Percentiles rank a stretch among this genome's conserved stretches.
These are phyloP conservation scores for Halyomorpha halys DNA, from an alignment of 1,140 invertebrate species.

Conservation along the genomic window DNA sequence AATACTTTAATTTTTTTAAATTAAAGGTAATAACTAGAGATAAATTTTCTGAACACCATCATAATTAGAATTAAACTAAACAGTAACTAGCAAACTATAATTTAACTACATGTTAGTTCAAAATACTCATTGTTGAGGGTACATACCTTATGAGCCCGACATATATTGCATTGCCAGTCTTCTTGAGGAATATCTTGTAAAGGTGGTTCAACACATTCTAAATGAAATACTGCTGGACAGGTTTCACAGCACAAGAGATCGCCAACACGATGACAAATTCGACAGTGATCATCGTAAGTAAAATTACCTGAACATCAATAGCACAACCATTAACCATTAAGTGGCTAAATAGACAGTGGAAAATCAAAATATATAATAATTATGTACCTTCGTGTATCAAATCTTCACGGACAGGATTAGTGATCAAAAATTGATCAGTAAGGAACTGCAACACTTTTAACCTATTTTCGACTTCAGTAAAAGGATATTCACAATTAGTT, in stretches of 20 bases:
- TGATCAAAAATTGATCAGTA: conserved; percentile 88
- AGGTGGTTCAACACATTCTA: conserved; percentile 90
- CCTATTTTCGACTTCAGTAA: conserved; percentile 68
- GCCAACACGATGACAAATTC: conserved; percentile 87
- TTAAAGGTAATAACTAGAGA: too few species aligned
- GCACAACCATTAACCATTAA: not conserved
- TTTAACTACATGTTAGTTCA: too few species aligned
- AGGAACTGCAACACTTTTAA: conserved; percentile 81
- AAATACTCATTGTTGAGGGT: not conserved
- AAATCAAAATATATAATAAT: not conserved
- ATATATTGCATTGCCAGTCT: conserved; percentile 92
- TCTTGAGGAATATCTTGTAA: conserved; percentile 85
- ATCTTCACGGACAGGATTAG: conserved; percentile 84
- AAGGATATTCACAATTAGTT: conserved; percentile 74
- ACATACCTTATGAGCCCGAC: conserved; percentile 74
- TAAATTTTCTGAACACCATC: not conserved
- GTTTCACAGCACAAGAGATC: conserved; percentile 94
- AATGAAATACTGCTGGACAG: conserved; percentile 91
- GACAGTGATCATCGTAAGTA: conserved; percentile 90
- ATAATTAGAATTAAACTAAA: too few species aligned
- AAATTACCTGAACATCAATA: conserved; percentile 56
- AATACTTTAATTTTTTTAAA: too few species aligned
- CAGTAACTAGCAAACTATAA: too few species aligned
- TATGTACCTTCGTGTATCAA: conserved; percentile 78
- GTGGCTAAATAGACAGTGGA: not conserved